phyloP scores from a whole-genome alignment of 2,888 invertebrate genomes.

The Cephus pygmeus region DNA sequence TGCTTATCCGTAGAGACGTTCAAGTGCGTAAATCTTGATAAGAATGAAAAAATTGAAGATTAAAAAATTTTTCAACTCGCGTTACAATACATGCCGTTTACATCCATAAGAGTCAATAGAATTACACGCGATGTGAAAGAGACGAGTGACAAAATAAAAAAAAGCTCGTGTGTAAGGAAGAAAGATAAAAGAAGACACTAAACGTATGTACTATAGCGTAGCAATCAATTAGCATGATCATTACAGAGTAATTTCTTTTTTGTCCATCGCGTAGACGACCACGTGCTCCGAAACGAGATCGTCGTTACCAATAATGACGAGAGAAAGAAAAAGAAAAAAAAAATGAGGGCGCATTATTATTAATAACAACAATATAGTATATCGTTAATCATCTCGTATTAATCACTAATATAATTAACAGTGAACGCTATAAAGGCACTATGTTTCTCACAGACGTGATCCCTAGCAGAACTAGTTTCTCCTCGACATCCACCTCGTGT shows the following conservation, averaged over 20 bases:
- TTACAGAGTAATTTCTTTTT: background rate
- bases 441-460: conserved; percentile 49
- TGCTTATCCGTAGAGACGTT: background rate
- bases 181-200: background rate
- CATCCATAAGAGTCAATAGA: background rate
- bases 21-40: background rate
- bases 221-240: background rate
- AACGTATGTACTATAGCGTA: background rate
- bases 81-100: background rate
- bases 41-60: background rate
- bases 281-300: background rate
- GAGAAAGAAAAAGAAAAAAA: background rate
- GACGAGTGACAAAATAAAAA: background rate
- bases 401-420: conserved; percentile 29
- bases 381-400: conserved; percentile 23
- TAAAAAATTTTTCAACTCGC: background rate
- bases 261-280: background rate
- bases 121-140: background rate
- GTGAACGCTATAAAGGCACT: conserved; percentile 48
- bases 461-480: conserved; percentile 26
- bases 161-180: background rate
- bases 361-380: conserved; percentile 16
- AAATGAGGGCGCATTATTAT: background rate
- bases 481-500: background rate
- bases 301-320: conserved; percentile 6